Percentiles rank a stretch among this genome's conserved stretches.
Conservation (phyloP, 2,113 vertebrate genomes). For the Urocolius indicus region DNA sequence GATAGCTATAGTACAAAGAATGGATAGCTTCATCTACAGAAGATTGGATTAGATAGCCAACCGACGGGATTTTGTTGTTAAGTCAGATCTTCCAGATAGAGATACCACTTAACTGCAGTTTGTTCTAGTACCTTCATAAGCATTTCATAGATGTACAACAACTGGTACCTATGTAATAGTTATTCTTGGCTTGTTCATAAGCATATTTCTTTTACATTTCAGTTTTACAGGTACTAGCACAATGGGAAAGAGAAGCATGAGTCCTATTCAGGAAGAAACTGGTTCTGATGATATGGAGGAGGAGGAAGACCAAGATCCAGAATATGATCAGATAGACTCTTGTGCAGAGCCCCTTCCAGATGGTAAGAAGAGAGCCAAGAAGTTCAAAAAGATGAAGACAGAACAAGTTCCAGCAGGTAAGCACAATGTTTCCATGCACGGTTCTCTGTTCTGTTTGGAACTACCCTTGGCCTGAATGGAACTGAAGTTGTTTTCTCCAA, state of each 20-base stretch:
- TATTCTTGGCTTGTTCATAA: not conserved
- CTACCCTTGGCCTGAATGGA: not conserved
- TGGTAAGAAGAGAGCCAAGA: constrained; percentile 82
- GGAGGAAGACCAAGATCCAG: constrained; percentile 51
- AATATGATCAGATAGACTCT: constrained; percentile 62
- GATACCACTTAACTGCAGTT: not conserved
- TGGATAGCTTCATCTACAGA: not conserved
- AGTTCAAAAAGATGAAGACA: constrained; percentile 85
- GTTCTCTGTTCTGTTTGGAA: not conserved
- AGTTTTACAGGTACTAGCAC: constrained; percentile 66
- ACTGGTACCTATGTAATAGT: not conserved
- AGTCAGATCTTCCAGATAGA: not conserved
- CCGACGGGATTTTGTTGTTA: not conserved
- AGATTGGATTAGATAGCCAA: not conserved
- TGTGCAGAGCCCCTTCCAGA: constrained; percentile 71
- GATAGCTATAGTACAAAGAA: not conserved
- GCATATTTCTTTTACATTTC: not conserved
- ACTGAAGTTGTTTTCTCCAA: not conserved
- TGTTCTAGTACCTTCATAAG: not conserved
- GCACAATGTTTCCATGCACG: fast-evolving
- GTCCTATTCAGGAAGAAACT: constrained; percentile 80
- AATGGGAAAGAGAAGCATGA: constrained; percentile 86
- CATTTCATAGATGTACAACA: not conserved
- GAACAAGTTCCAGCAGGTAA: constrained; percentile 78
- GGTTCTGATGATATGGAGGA: constrained; percentile 68